phyloP scores from a whole-genome alignment of 2,113 vertebrate genomes.

The Sterna hirundo region DNA sequence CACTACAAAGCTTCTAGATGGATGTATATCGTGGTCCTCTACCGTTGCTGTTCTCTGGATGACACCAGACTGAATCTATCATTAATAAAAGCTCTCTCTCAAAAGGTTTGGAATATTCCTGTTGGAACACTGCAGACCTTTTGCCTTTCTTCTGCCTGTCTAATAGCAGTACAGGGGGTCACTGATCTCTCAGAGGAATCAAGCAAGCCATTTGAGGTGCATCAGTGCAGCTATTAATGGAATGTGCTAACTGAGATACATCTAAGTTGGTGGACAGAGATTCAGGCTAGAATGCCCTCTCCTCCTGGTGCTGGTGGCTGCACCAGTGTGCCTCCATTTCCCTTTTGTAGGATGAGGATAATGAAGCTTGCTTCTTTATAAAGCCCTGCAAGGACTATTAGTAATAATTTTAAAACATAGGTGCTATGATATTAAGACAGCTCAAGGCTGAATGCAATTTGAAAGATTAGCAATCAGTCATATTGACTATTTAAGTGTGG shows the following conservation, averaged over 20 bases:
- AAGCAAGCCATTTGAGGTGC: not conserved
- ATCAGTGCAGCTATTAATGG: not conserved
- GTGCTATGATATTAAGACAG: not conserved
- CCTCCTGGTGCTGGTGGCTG: not conserved
- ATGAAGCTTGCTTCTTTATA: not conserved
- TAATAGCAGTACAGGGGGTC: not conserved
- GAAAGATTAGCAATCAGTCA: not conserved
- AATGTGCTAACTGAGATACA: not conserved
- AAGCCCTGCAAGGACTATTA: not conserved
- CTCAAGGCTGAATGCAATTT: not conserved
- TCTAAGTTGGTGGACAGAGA: rapidly evolving
- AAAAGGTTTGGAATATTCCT: not conserved
- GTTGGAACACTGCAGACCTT: not conserved
- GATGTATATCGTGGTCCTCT: not conserved
- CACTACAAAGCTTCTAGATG: not conserved
- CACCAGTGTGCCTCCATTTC: not conserved
- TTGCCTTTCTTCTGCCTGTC: not conserved
- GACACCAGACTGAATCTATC: not conserved
- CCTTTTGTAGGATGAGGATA: not conserved
- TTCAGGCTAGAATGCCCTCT: not conserved
- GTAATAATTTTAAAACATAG: not conserved
- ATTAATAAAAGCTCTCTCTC: not conserved
- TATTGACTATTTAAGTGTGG: not conserved
- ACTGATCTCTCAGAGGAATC: not conserved
- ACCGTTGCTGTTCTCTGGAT: not conserved